These are phyloP conservation scores for Oreochromis grahami DNA, from an alignment of 2,797 vertebrate species.

Conservation along the genomic window DNA sequence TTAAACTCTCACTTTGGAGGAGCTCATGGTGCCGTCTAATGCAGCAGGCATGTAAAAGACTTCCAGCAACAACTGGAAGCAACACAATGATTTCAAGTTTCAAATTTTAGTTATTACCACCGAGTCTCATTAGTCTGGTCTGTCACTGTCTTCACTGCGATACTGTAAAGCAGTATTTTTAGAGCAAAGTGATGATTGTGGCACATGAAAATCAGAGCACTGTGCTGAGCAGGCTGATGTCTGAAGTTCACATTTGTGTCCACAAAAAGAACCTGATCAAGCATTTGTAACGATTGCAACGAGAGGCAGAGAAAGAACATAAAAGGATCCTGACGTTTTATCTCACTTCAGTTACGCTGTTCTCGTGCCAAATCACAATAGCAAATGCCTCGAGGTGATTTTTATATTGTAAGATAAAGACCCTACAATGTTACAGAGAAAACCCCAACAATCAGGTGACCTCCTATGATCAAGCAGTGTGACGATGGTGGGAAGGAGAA, in stretches of 20 bases:
- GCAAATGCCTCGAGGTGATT: neutral
- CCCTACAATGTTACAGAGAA: neutral
- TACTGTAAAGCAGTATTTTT: neutral
- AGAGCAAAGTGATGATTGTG: neutral
- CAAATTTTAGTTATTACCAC: neutral
- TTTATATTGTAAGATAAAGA: neutral
- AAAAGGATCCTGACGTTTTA: accelerated
- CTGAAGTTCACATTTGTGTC: neutral
- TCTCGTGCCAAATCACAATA: neutral
- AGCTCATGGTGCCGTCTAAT: neutral
- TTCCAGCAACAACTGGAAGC: neutral
- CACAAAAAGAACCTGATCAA: neutral
- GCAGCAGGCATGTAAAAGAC: neutral
- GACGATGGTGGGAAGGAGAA: neutral
- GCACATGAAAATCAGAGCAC: neutral
- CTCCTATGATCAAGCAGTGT: neutral
- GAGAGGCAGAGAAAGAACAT: neutral
- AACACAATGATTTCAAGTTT: neutral
- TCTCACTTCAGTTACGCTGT: neutral
- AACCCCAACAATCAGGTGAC: neutral
- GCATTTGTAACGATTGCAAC: accelerated
- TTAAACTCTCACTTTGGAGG: neutral
- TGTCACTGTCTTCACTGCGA: neutral
- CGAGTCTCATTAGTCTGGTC: neutral
- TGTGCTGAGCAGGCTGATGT: neutral